These are phyloP conservation scores for Sebastes wilsoni DNA, from an alignment of 2,797 vertebrate genomes.

Conservation along the genomic window DNA sequence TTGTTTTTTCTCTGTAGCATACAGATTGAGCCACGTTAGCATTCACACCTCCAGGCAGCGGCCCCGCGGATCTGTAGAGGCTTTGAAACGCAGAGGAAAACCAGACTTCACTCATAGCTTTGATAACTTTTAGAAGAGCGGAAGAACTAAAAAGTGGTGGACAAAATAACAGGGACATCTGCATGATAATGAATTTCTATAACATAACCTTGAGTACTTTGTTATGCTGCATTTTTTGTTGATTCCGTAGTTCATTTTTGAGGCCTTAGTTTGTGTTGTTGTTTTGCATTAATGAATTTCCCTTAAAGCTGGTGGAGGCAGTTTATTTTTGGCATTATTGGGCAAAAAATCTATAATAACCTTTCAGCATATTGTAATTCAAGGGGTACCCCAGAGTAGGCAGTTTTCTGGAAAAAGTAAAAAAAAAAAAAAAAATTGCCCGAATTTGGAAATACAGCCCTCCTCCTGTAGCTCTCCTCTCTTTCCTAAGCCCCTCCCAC, in stretches of 20 bases:
- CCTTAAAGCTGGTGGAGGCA: not conserved
- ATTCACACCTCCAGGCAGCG: slow-evolving; percentile 65
- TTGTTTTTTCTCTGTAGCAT: slow-evolving; percentile 82
- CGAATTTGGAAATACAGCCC: too few species aligned
- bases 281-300: not conserved
- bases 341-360: too few species aligned
- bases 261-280: not conserved
- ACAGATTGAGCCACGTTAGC: slow-evolving; percentile 79
- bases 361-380: not conserved
- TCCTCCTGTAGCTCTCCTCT: too few species aligned
- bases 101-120: slow-evolving; percentile 12
- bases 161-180: not conserved
- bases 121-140: slow-evolving; percentile 17
- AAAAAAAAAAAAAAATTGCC: too few species aligned
- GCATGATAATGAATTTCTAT: not conserved
- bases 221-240: not conserved
- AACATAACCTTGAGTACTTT: not conserved
- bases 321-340: not conserved
- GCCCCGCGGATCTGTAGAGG: not conserved
- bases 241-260: not conserved
- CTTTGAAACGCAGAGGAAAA: slow-evolving; percentile 38
- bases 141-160: not conserved
- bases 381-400: not conserved
- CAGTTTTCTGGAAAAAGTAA: too few species aligned
- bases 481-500: too few species aligned